Conservation (phyloP, 2,888 invertebrate species). For the Cephus pulcher region DNA sequence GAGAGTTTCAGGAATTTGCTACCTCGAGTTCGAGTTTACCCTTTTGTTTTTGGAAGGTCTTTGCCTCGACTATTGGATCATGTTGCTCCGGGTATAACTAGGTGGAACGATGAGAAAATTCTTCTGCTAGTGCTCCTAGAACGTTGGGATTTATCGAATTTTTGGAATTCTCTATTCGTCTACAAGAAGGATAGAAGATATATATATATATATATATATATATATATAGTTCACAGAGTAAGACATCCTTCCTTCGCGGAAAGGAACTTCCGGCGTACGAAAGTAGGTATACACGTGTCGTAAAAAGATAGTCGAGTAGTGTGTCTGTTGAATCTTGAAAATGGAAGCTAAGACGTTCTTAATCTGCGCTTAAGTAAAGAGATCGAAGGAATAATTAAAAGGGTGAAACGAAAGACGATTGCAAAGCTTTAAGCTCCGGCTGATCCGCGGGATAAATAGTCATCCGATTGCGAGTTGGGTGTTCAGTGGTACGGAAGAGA, state of each 20-base stretch:
- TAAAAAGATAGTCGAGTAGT: background rate
- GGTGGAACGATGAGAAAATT: slow-evolving; percentile 46
- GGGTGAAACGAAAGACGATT: background rate
- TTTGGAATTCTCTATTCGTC: slow-evolving; percentile 36
- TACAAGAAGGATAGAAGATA: background rate
- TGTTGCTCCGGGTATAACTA: slow-evolving; percentile 41
- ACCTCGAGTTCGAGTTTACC: background rate
- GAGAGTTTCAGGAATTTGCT: background rate
- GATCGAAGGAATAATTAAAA: slow-evolving; percentile 23
- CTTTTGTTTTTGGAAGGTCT: background rate
- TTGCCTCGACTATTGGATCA: background rate
- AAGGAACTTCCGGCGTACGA: background rate
- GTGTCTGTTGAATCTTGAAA: background rate
- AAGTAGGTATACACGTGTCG: background rate
- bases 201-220: too few relatives aligned
- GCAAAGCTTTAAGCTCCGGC: background rate
- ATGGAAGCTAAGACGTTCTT: slow-evolving; percentile 8
- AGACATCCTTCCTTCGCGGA: background rate
- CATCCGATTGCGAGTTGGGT: background rate
- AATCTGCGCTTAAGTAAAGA: slow-evolving; percentile 35
- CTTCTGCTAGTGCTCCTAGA: background rate
- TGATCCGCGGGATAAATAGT: background rate
- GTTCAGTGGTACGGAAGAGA: background rate
- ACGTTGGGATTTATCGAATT: slow-evolving; percentile 44
- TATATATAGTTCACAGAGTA: background rate